Base-by-base conservation (phyloP, 2,888 invertebrate species). In the Oligia latruncula region DNA sequence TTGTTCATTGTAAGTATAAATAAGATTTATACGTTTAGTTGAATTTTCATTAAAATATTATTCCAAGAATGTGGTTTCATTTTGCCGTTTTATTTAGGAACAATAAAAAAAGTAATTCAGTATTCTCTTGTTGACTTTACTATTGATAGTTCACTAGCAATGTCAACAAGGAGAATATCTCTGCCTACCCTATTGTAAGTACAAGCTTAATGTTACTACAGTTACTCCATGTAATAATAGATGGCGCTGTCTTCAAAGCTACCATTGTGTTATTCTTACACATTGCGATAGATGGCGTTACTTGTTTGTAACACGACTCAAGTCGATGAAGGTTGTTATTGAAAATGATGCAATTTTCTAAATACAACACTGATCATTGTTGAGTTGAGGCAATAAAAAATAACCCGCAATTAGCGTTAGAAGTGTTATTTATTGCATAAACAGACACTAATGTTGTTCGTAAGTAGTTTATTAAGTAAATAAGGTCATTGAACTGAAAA, bases 1-100 rank as follows among this genome's bases (percentile, higher is more conserved):
- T 93, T 95, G 96, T 96, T 96, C 94, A 95, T 94, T 95, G 94
- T 96, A 96, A 96, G 96, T 97, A 96, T 97, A 96, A 97, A 96
- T 96, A 96, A 96, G 96, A 96, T 97, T 96, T 96, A 97, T 97
- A 97, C 96, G 95, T 96, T 96, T 96, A 96, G 97, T 97, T 97
- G 95, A 96, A 95, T 97, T 96, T 96, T 95, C 95, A 97, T 96
- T 97, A 97, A 96, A 97, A 96, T 93, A 95, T 94, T 94, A 92
- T 88, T 92, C 86, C 83, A 85, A 91, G 73, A 72, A 55, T 68
- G 76, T 74, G 29, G 87, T 93, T 93, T 94, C 40, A 89, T 91
- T 92, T 81, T 65, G 13, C 70, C 6, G 52, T n/a, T 62, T 64
- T 11, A 20, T 2, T 46, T 23, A 35, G 43, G 5, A n/a, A 43